phyloP scores from a whole-genome alignment of 2,113 vertebrate species.

The Danionella cerebrum region DNA sequence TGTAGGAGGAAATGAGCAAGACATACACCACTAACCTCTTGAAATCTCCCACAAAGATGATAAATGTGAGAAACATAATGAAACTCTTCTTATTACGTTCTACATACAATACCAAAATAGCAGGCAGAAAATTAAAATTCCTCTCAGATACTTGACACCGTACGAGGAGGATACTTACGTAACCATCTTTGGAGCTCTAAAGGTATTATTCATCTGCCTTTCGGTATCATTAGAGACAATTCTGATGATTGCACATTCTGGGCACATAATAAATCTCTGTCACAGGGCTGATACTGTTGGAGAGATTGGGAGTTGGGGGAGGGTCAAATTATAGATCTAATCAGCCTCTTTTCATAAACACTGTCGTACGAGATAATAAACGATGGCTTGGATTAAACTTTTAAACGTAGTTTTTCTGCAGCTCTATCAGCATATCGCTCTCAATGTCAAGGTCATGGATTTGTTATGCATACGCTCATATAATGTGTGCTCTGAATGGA shows the following conservation, averaged over 20 bases:
- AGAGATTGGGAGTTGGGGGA: neutral
- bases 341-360: neutral
- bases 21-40: too few relatives aligned
- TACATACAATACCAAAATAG: too few relatives aligned
- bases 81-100: too few relatives aligned
- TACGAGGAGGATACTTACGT: slow-evolving; percentile 1
- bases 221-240: slow-evolving; percentile 3
- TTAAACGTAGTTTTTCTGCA: neutral
- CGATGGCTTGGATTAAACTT: neutral
- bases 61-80: too few relatives aligned
- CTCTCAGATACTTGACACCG: neutral
- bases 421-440: neutral
- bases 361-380: neutral
- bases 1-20: too few relatives aligned
- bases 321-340: neutral
- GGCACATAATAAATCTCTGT: slow-evolving; percentile 8
- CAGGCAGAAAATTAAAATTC: too few relatives aligned
- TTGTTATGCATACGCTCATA: neutral
- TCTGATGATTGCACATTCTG: neutral
- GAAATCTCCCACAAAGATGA: too few relatives aligned
- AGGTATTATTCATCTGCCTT: neutral
- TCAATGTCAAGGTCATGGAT: neutral
- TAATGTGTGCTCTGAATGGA: neutral
- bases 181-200: neutral
- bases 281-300: neutral